Base-by-base conservation (phyloP, 1,140 invertebrate species). In the Tetraneura akinire region DNA sequence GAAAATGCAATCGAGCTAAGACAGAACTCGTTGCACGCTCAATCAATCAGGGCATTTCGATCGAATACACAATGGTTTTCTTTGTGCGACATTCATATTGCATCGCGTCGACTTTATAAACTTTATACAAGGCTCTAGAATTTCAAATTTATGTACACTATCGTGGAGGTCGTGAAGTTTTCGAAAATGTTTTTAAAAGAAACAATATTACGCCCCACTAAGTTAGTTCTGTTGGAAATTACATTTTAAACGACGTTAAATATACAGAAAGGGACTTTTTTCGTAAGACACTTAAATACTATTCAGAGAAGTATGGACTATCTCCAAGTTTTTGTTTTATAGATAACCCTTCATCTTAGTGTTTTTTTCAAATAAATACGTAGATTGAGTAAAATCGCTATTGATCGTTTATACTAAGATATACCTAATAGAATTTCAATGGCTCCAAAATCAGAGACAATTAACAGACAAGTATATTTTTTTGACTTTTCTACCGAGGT, bases 1-100 rank as follows among this genome's bases (percentile, higher is more conserved):
- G 21, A 42, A 29, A 37, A 26, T 26, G 73, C 51, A 21, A 8
- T n/a, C 32, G 5, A 16, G 26, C 73, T 37, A 76, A 76, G 51
- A 76, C 73, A 55, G 53, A 23, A 76, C 16, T 53, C 74, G 51
- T 60, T 29, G 37, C 74, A 57, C 49, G 73, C 53, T 55, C 26
- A 62, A 78, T 78, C 53, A 78, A 78, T 78, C 74, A 78, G 74
- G 47, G 37, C 51, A 8, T 78, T 62, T 62, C 74, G 37, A 76
- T 57, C 73, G 51, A 76, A 60, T 60, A 76, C 51, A 76, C 51
- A 76, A 76, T 57, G 42, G 73, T 76, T 76, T 37, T 21, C 73
- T 53, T 32, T 21, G 26, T 57, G 37, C 73, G 73, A 60, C 53
- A 57, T 57, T 76, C 29, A 32, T 76, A 76, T 53, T 37, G 32